Evolutionary conservation across 2,113 vertebrate species (phyloP), one percentile per base, ranked within the genome.

Genomic region (Lampris incognitus): DNA sequence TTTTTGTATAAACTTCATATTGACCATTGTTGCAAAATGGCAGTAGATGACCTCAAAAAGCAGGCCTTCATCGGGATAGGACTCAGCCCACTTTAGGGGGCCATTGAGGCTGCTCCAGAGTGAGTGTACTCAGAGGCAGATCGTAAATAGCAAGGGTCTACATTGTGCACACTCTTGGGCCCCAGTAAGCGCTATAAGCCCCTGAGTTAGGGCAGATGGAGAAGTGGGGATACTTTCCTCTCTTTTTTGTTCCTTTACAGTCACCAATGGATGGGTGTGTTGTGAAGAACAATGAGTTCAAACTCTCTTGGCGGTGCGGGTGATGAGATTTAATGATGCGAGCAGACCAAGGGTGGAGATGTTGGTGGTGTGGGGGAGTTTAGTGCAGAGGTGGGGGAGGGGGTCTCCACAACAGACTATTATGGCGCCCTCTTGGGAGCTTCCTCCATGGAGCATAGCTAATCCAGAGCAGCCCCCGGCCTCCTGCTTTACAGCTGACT

Each of bases 401-500:
- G 60, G 79, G 79, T 83, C 78, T 84, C 50, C 66, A 64, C 69
- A 84, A 39, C 72, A 73, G 61, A 80, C 63, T 64, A 68, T 76
- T 81, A 62, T 65, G 64, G 84, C 69, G 54, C 79, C 77, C 90
- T 85, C 84, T 48, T 73, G 87, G 86, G 91, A 86, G 74, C 63
- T 78, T 88, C 84, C 67, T 82, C 80, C 72, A 59, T 24, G 52
- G 72, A 91, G 83, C 91, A 83, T 90, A 82, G 76, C 84, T 93
- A 92, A 93, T 92, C 83, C 71, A 84, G 77, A 87, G 89, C 92
- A 92, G 89, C 86, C 85, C 55, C 52, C 24, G 69, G 76, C 83
- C 84, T 83, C 69, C 55, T 74, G 78, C 86, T 90, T 90, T 87
- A 90, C 79, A 82, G 91, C 88, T 84, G 88, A 90, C 79, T 62